A percentile compares a stretch with the other conserved stretches of the same genome.
Evolutionary conservation across 2,888 invertebrate genomes (phyloP).

Genomic region (Rosalia funebris): DNA sequence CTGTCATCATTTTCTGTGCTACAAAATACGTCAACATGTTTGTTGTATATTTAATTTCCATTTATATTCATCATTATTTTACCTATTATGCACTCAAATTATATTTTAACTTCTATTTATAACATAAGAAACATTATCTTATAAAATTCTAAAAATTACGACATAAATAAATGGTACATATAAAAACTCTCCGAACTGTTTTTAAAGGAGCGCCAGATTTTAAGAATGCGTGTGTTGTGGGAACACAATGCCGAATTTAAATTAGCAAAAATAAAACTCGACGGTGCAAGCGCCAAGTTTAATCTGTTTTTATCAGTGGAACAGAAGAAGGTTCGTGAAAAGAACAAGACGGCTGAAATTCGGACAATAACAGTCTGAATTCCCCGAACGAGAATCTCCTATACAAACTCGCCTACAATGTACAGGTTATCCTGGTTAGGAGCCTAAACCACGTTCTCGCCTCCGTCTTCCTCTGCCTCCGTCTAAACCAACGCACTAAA

Average conservation of each 20-base stretch:
- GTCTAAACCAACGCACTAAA: background rate
- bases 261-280: slow-evolving; percentile 35
- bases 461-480: slow-evolving; percentile 37
- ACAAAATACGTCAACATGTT: no score
- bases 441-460: slow-evolving; percentile 45
- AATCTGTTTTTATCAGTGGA: slow-evolving; percentile 45
- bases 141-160: no score
- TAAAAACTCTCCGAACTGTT: background rate
- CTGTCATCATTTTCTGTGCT: no score
- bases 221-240: slow-evolving; percentile 33
- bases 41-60: no score
- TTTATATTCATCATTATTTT: no score
- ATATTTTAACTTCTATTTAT: no score
- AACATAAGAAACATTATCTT: no score
- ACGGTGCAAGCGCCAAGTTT: slow-evolving; percentile 41
- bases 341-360: slow-evolving; percentile 60
- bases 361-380: slow-evolving; percentile 63
- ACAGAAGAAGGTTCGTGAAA: slow-evolving; percentile 46
- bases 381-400: slow-evolving; percentile 63
- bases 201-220: slow-evolving; percentile 1
- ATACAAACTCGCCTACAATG: slow-evolving; percentile 61
- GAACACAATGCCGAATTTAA: slow-evolving; percentile 41
- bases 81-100: no score
- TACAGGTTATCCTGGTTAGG: slow-evolving; percentile 56
- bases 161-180: background rate